These are phyloP conservation scores for Sciurus niger DNA, from an alignment of 2,113 vertebrate genomes.

Conservation along the genomic window DNA sequence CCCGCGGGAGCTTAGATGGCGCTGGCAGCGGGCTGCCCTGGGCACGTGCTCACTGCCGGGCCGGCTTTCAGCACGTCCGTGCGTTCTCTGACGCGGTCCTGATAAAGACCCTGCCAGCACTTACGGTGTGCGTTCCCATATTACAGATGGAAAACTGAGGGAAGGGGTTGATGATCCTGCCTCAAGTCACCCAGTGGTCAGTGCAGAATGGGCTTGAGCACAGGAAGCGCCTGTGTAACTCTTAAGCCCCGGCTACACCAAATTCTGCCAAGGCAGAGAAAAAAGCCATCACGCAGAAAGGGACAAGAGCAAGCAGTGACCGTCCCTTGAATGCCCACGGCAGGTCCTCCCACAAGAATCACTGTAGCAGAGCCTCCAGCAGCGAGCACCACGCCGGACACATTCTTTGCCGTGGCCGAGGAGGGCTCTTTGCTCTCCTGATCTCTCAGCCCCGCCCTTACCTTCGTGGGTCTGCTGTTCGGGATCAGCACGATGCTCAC, in stretches of 20 bases:
- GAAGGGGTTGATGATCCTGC: fast-evolving
- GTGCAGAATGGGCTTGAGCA: background rate
- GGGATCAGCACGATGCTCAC: background rate
- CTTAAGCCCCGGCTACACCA: background rate
- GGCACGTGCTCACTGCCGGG: background rate
- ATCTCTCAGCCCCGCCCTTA: background rate
- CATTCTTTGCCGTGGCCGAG: no score
- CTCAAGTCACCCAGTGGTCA: no score
- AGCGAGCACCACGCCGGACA: no score
- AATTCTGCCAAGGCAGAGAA: background rate
- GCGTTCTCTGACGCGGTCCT: background rate
- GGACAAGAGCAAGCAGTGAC: no score
- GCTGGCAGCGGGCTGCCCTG: background rate
- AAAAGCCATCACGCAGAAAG: no score
- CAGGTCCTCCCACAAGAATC: background rate
- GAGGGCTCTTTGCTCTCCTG: no score
- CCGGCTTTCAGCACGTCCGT: fast-evolving
- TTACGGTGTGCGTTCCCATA: background rate
- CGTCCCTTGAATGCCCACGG: fast-evolving
- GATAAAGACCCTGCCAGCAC: background rate
- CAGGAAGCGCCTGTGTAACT: background rate
- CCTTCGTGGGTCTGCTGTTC: background rate
- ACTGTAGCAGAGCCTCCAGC: no score
- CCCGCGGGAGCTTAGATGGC: background rate
- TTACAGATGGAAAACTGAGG: background rate